Base-by-base conservation (phyloP, 2,888 invertebrate genomes). In the Panopea generosa region DNA sequence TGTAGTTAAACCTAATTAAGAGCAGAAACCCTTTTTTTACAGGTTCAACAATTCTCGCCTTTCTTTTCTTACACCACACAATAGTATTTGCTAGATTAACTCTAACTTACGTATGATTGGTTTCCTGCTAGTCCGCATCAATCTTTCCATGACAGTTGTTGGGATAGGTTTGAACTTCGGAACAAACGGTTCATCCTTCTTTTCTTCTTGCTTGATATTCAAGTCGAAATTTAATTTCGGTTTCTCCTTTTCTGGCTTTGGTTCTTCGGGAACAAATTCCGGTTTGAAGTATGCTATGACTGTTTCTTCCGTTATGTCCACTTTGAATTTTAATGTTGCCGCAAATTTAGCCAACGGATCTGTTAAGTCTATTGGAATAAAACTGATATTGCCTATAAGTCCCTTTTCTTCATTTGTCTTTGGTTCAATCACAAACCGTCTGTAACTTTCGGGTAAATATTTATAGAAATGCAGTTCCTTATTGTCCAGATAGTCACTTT, bases 351-450 rank as follows among this genome's bases (percentile, higher is more conserved):
- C 49, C 52, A 73, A 65, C 33, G 81, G 82, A 16, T 84, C 85
- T 14, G 73, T 69, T 20, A 84, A 14, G 14, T 82, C 84, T 3
- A 84, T 55, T 0, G 88, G 87, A 6, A 76, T 65, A 29, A 90
- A 77, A 40, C 80, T 84, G 50, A 90, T 73, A 61, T 82, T 70
- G 38, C 86, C 90, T 0, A 75, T 76, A n/a, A 89, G 68, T 14
- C 78, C 75, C 27, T 83, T 66, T 56, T 86, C 86, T 24, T 88
- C 86, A 26, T 83, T 83, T 1, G 81, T 83, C 65, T 78, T 82
- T 0, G 91, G 92, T 74, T 89, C 88, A 22, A 91, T 84, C n/a
- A 79, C 77, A 78, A 91, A 91, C 27, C 85, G 76, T 50, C 89
- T 82, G 80, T 88, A 91, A 65, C 89, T 89, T 53, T 91, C 90